Percentiles rank a stretch among this genome's conserved stretches.
Evolutionary conservation across 2,888 invertebrate species (phyloP).

Genomic region (Zootermopsis nevadensis): DNA sequence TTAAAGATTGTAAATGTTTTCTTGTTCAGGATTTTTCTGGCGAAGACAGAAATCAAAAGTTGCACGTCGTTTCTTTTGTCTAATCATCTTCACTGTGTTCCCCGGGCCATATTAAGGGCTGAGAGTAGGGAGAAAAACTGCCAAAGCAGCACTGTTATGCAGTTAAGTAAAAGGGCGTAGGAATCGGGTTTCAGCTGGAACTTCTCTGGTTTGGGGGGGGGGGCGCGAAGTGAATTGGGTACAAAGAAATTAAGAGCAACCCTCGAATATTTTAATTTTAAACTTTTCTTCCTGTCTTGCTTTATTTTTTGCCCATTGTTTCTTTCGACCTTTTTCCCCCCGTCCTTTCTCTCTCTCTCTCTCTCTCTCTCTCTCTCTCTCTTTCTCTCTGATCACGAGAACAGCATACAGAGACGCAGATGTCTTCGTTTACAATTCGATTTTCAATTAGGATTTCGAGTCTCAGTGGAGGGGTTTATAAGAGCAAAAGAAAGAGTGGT

Average conservation of each 20-base stretch:
- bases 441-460: conserved; percentile 43
- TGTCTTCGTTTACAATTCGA: conserved; percentile 42
- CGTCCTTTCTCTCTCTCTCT: too few species aligned
- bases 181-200: conserved; percentile 24
- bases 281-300: conserved; percentile 42
- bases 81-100: not conserved
- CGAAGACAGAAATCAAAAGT: not conserved
- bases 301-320: not conserved
- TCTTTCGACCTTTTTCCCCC: conserved; percentile 14
- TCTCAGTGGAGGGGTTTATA: conserved; percentile 10
- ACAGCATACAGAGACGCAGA: conserved; percentile 20
- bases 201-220: conserved; percentile 26
- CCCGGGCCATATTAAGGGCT: not conserved
- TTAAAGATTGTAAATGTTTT: too few species aligned
- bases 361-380: conserved; percentile 6
- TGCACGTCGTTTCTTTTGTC: not conserved
- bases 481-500: not conserved
- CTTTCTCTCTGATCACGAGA: not conserved
- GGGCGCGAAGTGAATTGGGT: not conserved
- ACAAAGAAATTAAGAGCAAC: conserved; percentile 46
- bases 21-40: too few species aligned
- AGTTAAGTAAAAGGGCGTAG: not conserved
- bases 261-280: conserved; percentile 51
- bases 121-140: conserved; percentile 6
- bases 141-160: conserved; percentile 44